Conservation (phyloP, 2,113 vertebrate genomes). For the Lasiurus cinereus region DNA sequence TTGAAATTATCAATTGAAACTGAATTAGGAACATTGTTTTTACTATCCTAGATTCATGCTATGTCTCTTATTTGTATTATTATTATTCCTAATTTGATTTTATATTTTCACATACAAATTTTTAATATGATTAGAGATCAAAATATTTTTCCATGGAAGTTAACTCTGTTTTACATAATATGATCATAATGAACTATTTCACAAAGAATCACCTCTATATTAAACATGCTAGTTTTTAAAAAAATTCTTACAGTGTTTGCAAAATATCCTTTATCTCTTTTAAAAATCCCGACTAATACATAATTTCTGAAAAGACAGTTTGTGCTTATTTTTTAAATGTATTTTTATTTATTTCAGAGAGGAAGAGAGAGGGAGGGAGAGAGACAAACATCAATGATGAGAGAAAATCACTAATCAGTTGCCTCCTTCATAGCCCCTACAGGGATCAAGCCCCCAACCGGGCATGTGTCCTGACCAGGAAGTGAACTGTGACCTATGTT, state of each 20-base stretch:
- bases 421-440: too few species aligned
- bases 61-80: neutral
- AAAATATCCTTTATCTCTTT: neutral
- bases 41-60: neutral
- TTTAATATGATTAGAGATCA: neutral
- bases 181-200: neutral
- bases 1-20: neutral
- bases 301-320: conserved; percentile 32
- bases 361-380: too few species aligned
- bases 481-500: too few species aligned
- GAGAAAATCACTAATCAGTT: too few species aligned
- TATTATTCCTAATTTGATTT: neutral
- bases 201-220: neutral
- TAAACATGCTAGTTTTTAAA: conserved; percentile 22
- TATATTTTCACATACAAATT: neutral
- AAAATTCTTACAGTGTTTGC: neutral
- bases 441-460: too few species aligned
- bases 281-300: neutral
- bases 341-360: too few species aligned
- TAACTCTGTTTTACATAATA: neutral
- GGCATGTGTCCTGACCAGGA: too few species aligned
- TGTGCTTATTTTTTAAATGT: neutral
- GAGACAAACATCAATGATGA: too few species aligned
- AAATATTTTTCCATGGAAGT: neutral
- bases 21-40: neutral